These are phyloP conservation scores for Sceliomorpha sp. DNA, from an alignment of 2,888 invertebrate genomes.

Conservation along the genomic window DNA sequence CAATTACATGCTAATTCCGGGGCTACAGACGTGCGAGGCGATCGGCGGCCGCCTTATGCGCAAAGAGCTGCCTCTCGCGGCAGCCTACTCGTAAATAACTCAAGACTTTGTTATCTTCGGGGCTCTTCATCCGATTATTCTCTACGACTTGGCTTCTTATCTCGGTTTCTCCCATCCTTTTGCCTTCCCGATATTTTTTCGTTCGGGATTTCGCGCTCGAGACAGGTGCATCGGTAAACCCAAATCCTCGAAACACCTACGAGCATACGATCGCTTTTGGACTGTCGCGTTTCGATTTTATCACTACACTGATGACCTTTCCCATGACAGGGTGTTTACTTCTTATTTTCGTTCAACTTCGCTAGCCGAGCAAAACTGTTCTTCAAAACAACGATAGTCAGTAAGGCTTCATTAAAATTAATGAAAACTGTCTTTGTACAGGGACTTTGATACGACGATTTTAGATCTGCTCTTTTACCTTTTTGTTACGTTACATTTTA, in stretches of 20 bases:
- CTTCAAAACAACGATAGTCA: too few species aligned
- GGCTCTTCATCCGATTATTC: slow-evolving; percentile 41
- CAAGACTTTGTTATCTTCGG: slow-evolving; percentile 65
- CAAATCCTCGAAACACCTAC: slow-evolving; percentile 2
- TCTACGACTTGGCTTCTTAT: slow-evolving; percentile 20
- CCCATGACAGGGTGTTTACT: too few species aligned
- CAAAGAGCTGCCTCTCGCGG: slow-evolving; percentile 55
- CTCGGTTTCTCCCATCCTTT: slow-evolving; percentile 18
- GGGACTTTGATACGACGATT: too few species aligned
- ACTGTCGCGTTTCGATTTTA: too few species aligned
- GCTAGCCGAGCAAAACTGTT: too few species aligned
- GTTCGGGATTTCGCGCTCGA: background rate
- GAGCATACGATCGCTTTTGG: too few species aligned
- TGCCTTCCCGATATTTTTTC: slow-evolving; percentile 7
- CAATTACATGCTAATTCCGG: slow-evolving; percentile 51
- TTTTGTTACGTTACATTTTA: too few species aligned
- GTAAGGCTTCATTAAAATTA: too few species aligned
- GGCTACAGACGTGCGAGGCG: slow-evolving; percentile 31
- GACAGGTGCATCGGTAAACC: slow-evolving; percentile 8
- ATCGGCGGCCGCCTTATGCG: slow-evolving; percentile 54
- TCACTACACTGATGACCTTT: too few species aligned
- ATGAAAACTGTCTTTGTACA: too few species aligned
- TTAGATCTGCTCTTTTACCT: too few species aligned
- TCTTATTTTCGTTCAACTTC: too few species aligned
- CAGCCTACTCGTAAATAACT: slow-evolving; percentile 66